Evolutionary conservation across 1,140 invertebrate genomes (phyloP), one percentile per base, ranked within the genome.

Genomic region (Danaus plexippus): DNA sequence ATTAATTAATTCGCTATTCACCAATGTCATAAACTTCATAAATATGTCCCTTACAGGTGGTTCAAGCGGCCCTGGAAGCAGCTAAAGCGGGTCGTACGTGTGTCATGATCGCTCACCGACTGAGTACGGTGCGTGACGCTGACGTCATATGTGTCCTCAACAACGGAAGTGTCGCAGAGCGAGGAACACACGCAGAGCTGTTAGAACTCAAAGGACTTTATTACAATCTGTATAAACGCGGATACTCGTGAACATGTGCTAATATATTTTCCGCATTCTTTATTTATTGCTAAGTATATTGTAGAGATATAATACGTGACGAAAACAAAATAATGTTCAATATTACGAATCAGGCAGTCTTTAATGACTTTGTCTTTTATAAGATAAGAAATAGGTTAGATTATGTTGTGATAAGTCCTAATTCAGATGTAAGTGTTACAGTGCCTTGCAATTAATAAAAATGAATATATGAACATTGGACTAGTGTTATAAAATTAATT

Each of bases 141-240:
- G 92, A 94, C 80, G 71, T 88, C 52, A 97, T 96, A 67, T 94
- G 92, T 72, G 94, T 96, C 2, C 86, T 97, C 4, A 90, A 93
- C 68, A 90, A 91, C 54, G 94, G 94, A 40, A 74, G 74, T 8
- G 90, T 96, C 13, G 92, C 90, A 9, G 95, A 96, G 80, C 88
- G 89, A 79, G 96, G 95, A 47, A 95, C 90, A 1, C 96, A 97
- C 83, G 85, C 90, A 9, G 89, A 96, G 71, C 88, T 97, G 1
- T 88, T 96, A 45, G 80, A 88, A 8, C 86, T 89, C 47, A 90
- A 91, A 70, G 95, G 95, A 11, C 88, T 94, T 5, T 97, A 97
- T 80, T 92, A 94, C 74, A 75, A 73, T 11, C 52, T 82, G 11
- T 75, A 75, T 45, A 64, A 63, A 57, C 57, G 68, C 48, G 69